phyloP scores from a whole-genome alignment of 2,888 invertebrate species.

The Drosophila prostipennis region DNA sequence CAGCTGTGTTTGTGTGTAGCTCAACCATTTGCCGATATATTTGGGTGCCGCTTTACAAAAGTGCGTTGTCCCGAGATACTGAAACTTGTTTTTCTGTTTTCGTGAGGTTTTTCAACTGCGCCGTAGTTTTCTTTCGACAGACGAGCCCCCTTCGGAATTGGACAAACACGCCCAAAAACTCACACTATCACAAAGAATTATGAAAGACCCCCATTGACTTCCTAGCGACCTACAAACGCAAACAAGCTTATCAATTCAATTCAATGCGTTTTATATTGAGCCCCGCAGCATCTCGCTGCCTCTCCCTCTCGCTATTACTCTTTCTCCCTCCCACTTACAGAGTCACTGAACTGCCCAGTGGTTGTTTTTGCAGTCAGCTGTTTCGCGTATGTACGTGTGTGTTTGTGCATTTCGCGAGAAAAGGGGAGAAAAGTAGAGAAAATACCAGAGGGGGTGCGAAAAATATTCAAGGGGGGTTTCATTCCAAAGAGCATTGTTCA shows the following conservation, averaged over 20 bases:
- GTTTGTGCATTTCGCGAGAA: conserved; percentile 1
- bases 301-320: conserved; percentile 5
- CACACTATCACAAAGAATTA: conserved; percentile 6
- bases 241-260: conserved; percentile 32
- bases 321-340: conserved; percentile 20
- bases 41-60: conserved; percentile 27
- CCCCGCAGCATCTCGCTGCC: conserved; percentile 22
- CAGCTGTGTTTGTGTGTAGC: conserved; percentile 9
- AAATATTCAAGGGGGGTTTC: background rate
- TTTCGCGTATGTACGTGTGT: conserved; percentile 14
- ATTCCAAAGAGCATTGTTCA: background rate
- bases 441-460: conserved; percentile 1
- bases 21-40: conserved; percentile 19
- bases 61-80: conserved; percentile 32
- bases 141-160: conserved; percentile 40
- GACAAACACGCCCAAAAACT: conserved; percentile 13
- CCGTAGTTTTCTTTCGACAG: conserved; percentile 19
- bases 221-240: conserved; percentile 46
- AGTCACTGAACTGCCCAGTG: conserved; percentile 42
- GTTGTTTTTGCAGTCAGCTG: conserved; percentile 43
- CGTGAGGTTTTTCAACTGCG: conserved; percentile 37
- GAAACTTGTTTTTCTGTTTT: conserved; percentile 36
- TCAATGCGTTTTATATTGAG: conserved; percentile 38
- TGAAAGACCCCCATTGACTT: conserved; percentile 34
- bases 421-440: conserved; percentile 6